Evolutionary conservation across 2,888 invertebrate genomes (phyloP).

Genomic region (Zygaena filipendulae): DNA sequence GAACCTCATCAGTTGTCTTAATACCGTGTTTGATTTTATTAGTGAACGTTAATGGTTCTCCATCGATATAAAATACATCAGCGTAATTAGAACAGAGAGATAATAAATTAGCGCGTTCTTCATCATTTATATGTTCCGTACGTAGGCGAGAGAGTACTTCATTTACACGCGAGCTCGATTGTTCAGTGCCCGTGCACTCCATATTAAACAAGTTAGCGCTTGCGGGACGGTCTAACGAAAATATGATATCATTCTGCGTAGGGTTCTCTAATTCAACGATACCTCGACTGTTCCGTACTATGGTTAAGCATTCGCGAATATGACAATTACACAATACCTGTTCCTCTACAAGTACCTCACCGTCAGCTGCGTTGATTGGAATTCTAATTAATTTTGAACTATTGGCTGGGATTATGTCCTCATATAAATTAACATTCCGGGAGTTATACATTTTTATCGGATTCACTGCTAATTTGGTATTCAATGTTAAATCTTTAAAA

Average conservation of each 20-base stretch:
- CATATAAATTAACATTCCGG: slow-evolving; percentile 15
- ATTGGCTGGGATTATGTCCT: slow-evolving; percentile 13
- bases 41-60: slow-evolving; percentile 12
- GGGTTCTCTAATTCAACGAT: slow-evolving; percentile 9
- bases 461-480: no score
- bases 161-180: background rate
- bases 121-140: slow-evolving; percentile 10
- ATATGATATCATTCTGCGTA: slow-evolving; percentile 10
- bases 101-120: slow-evolving; percentile 10
- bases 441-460: slow-evolving; percentile 15
- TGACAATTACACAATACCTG: slow-evolving; percentile 6
- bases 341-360: slow-evolving; percentile 10
- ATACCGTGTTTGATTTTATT: slow-evolving; percentile 10
- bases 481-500: slow-evolving; percentile 11
- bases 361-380: slow-evolving; percentile 13
- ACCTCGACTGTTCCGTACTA: slow-evolving; percentile 1
- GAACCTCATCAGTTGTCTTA: slow-evolving; percentile 8
- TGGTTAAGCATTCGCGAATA: slow-evolving; percentile 6
- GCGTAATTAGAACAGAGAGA: slow-evolving; percentile 6
- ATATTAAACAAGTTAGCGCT: slow-evolving; percentile 6
- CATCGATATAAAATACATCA: slow-evolving; percentile 12
- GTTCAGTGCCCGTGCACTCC: slow-evolving; percentile 3
- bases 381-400: slow-evolving; percentile 13
- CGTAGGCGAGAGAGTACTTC: slow-evolving; percentile 12
- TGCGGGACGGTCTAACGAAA: slow-evolving; percentile 7